phyloP scores from a whole-genome alignment of 2,888 invertebrate species.

The Pyrrhosoma nymphula region DNA sequence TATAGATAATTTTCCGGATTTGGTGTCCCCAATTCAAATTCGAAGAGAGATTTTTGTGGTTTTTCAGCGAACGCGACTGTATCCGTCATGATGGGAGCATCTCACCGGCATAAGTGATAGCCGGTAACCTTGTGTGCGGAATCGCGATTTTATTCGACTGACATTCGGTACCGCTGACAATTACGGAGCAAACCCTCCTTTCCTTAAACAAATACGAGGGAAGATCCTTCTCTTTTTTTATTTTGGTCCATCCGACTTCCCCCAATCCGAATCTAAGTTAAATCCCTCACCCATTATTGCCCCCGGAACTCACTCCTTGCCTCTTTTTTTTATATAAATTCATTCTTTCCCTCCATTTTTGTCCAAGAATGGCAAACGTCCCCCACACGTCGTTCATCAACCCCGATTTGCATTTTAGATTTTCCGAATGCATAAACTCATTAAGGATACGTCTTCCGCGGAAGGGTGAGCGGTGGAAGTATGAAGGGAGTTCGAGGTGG shows the following conservation, averaged over 20 bases:
- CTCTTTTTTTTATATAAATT: not conserved
- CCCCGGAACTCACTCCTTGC: not conserved
- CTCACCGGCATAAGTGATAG: not conserved
- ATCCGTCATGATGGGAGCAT: not conserved
- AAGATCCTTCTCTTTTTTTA: not conserved
- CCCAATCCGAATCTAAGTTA: conserved; percentile 18
- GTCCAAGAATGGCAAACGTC: conserved; percentile 27
- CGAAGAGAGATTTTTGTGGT: not conserved
- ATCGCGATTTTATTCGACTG: not conserved
- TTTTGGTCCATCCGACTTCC: not conserved
- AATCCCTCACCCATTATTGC: conserved; percentile 17
- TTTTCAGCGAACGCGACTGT: too few species aligned
- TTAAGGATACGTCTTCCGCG: not conserved
- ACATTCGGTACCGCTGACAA: not conserved
- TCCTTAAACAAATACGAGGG: not conserved
- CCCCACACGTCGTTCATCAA: conserved; percentile 15
- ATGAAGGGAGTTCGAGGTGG: not conserved
- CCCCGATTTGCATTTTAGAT: conserved; percentile 31
- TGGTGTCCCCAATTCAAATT: not conserved
- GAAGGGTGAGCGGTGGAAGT: not conserved
- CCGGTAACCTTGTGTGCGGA: not conserved
- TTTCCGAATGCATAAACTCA: conserved; percentile 32
- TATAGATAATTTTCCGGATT: not conserved
- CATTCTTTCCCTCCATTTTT: conserved; percentile 27
- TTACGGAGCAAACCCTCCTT: not conserved